These are phyloP conservation scores for Ptychobarbus kaznakovi DNA, from an alignment of 2,797 vertebrate species.

Conservation along the genomic window DNA sequence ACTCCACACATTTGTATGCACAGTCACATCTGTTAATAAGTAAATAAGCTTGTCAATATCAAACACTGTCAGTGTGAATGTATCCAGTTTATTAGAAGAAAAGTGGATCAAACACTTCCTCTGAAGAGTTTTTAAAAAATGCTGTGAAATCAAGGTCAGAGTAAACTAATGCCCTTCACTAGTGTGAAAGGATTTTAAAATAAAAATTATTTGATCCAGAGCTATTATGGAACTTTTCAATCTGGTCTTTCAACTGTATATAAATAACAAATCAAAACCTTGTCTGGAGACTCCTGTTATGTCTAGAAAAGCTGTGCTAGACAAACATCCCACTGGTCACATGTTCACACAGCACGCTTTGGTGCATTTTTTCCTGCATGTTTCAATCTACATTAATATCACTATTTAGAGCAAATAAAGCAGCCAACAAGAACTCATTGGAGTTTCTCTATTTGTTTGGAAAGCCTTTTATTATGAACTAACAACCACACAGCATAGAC, in stretches of 20 bases:
- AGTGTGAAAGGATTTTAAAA: neutral
- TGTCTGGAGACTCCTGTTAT: conserved; percentile 4
- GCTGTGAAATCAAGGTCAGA: neutral
- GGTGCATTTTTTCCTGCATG: neutral
- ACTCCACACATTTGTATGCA: neutral
- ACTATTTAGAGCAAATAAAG: neutral
- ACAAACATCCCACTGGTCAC: neutral
- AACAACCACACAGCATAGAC: neutral
- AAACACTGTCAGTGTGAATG: neutral
- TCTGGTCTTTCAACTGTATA: neutral
- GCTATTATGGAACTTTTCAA: neutral
- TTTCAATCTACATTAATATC: neutral
- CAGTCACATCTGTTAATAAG: neutral
- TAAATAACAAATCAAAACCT: neutral
- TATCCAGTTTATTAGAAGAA: neutral
- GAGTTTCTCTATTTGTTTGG: neutral
- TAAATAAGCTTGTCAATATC: neutral
- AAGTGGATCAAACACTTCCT: neutral
- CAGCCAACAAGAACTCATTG: neutral
- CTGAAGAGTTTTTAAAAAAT: neutral
- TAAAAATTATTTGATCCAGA: neutral
- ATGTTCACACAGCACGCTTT: neutral
- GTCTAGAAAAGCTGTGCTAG: conserved; percentile 15
- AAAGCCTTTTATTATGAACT: neutral
- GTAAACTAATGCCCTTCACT: neutral